phyloP scores from a whole-genome alignment of 2,797 vertebrate genomes.

The Momotus momota region DNA sequence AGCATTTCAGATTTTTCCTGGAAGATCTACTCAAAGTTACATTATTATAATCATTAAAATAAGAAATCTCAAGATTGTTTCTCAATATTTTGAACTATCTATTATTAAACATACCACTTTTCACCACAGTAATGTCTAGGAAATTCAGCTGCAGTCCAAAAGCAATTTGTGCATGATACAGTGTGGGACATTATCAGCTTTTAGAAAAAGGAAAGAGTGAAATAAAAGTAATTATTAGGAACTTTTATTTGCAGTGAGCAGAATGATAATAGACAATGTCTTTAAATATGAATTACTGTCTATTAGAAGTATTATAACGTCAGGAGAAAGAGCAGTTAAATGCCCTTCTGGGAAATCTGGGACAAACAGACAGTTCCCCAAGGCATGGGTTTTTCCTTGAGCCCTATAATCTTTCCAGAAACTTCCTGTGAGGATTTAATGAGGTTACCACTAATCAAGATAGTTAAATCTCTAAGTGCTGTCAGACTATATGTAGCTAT shows the following conservation, averaged over 20 bases:
- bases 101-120: neutral
- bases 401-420: neutral
- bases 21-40: neutral
- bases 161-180: neutral
- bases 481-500: neutral
- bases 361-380: rapidly evolving
- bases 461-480: neutral
- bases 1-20: neutral
- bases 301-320: neutral
- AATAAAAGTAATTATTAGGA: neutral
- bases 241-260: neutral
- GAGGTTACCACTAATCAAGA: neutral
- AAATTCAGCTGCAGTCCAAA: neutral
- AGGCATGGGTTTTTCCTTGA: neutral
- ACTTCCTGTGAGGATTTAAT: neutral
- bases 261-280: neutral
- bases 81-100: neutral
- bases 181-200: neutral
- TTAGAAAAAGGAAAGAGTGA: neutral
- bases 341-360: neutral
- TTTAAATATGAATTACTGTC: slow-evolving; percentile 19
- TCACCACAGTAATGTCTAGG: neutral
- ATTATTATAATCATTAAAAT: neutral
- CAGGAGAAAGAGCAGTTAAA: neutral
- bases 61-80: neutral